Evolutionary conservation across 2,113 vertebrate species (phyloP).

Genomic region (Leucoraja erinaceus): DNA sequence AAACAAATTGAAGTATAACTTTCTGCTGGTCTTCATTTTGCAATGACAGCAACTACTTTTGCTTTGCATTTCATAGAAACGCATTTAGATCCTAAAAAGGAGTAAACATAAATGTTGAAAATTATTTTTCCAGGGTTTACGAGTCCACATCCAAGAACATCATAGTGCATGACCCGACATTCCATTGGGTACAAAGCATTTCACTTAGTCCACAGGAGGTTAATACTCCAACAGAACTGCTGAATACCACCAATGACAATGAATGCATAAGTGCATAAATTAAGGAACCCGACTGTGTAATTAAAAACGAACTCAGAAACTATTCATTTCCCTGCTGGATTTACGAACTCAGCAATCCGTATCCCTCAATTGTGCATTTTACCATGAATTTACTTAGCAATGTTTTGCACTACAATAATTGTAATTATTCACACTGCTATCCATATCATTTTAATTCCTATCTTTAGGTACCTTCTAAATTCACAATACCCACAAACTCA

Average conservation of each 20-base stretch:
- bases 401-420: background rate
- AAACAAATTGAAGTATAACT: background rate
- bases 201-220: conserved; percentile 42
- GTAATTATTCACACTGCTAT: background rate
- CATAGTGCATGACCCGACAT: conserved; percentile 41
- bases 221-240: conserved; percentile 41
- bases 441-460: background rate
- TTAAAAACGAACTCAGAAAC: background rate
- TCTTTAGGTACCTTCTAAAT: background rate
- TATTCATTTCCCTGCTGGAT: conserved; percentile 18
- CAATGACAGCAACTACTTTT: background rate
- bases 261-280: background rate
- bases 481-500: background rate
- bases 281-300: background rate
- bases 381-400: background rate
- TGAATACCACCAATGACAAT: conserved; percentile 35
- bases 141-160: conserved; percentile 11
- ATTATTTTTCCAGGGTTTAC: conserved; percentile 11
- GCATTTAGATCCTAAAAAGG: background rate
- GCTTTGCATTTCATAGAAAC: background rate
- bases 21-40: background rate
- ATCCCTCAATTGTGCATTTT: background rate
- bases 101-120: background rate
- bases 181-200: conserved; percentile 41
- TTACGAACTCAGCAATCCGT: background rate